Evolutionary conservation across 2,113 vertebrate species (phyloP).

Genomic region (Neoarius graeffei): DNA sequence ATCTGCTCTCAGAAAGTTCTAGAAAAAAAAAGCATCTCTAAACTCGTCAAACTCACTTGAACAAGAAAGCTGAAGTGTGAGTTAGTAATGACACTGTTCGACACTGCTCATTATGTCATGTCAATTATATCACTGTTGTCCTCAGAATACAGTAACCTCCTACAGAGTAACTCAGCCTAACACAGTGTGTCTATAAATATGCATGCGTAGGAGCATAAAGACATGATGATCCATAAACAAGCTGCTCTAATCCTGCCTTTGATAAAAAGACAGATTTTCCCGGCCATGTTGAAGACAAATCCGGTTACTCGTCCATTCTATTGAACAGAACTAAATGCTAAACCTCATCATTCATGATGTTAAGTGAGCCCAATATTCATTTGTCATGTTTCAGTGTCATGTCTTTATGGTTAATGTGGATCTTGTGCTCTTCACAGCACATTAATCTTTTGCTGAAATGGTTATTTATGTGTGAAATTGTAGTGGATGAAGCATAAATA

Average conservation of each 20-base stretch:
- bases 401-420: neutral
- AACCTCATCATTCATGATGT: neutral
- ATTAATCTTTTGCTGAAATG: neutral
- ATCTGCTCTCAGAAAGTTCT: neutral
- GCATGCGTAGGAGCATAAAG: neutral
- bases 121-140: slow-evolving; percentile 19
- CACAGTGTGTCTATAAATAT: slow-evolving; percentile 22
- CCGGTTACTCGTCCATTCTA: neutral
- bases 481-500: neutral
- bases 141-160: neutral
- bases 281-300: slow-evolving; percentile 15
- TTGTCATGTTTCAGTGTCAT: neutral
- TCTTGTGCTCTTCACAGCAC: neutral
- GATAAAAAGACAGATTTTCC: neutral
- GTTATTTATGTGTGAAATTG: neutral
- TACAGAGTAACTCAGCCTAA: neutral
- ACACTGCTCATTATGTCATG: neutral
- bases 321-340: neutral
- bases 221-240: neutral
- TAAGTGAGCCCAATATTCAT: neutral
- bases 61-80: neutral
- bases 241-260: slow-evolving; percentile 10
- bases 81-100: neutral
- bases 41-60: neutral
- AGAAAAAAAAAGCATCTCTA: neutral